A percentile compares a stretch with the other conserved stretches of the same genome.
Evolutionary conservation across 2,113 vertebrate species (phyloP).

Genomic region (Copsychus sechellarum): DNA sequence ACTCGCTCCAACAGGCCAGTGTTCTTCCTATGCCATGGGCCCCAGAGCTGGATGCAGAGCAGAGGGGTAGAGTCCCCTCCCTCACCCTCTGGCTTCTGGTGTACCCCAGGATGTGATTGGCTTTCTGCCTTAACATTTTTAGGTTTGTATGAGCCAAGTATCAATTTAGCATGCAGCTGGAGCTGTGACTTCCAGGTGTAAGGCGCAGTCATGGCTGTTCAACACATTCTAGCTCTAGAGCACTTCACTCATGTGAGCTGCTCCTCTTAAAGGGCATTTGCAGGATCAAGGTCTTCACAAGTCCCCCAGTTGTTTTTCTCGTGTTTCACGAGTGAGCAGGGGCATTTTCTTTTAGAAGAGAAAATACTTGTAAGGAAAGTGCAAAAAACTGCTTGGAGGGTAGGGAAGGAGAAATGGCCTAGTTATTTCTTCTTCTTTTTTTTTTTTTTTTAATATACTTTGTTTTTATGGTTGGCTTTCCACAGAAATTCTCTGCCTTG

Average conservation of each 20-base stretch:
- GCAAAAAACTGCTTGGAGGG: neutral
- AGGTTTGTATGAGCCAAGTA: neutral
- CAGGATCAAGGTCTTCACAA: neutral
- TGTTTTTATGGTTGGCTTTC: neutral
- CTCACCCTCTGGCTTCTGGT: rapidly evolving
- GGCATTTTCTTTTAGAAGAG: neutral
- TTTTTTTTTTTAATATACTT: neutral
- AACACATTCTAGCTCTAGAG: neutral
- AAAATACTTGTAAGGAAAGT: neutral
- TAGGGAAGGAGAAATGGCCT: neutral
- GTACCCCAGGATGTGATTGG: neutral
- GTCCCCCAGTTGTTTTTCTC: neutral
- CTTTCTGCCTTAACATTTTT: neutral
- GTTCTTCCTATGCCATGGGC: neutral
- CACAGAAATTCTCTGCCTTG: neutral
- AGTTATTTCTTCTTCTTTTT: neutral
- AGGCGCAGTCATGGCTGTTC: neutral
- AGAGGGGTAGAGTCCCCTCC: neutral
- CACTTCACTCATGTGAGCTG: neutral
- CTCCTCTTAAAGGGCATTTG: neutral
- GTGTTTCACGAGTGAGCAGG: neutral
- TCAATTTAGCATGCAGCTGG: neutral
- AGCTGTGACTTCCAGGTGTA: neutral
- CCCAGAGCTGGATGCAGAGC: neutral
- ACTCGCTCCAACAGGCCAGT: rapidly evolving